Conservation (phyloP, 1,140 invertebrate species). For the Nymphalis io region DNA sequence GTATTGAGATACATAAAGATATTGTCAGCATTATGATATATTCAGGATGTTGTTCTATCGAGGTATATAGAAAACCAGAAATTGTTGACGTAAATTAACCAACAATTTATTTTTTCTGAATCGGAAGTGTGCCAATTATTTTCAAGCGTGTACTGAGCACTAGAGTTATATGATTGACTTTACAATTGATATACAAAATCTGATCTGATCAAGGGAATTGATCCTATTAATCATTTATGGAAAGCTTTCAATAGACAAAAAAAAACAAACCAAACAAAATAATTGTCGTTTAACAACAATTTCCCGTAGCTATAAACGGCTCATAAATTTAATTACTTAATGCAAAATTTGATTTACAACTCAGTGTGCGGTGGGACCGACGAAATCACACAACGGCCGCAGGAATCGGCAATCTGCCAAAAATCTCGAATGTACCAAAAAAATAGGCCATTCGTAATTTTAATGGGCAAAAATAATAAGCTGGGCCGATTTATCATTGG, state of each 20-base stretch:
- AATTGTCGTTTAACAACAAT: constrained; percentile 40
- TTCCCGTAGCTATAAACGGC: constrained; percentile 38
- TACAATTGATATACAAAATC: too few species aligned
- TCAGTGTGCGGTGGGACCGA: constrained; percentile 26
- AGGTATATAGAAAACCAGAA: too few species aligned
- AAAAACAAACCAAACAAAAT: constrained; percentile 26
- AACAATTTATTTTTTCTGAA: too few species aligned
- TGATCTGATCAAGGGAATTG: not conserved
- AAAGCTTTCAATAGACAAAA: constrained; percentile 16
- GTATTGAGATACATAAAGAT: too few species aligned
- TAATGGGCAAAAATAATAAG: constrained; percentile 47
- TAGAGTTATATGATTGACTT: too few species aligned
- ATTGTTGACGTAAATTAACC: too few species aligned
- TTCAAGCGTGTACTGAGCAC: too few species aligned
- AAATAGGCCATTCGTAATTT: constrained; percentile 42
- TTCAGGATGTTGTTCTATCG: too few species aligned
- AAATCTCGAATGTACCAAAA: constrained; percentile 28
- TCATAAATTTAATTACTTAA: constrained; percentile 43
- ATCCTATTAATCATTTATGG: not conserved
- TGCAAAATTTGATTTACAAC: constrained; percentile 41
- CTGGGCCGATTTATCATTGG: constrained; percentile 41
- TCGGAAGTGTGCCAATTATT: too few species aligned
- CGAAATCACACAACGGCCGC: constrained; percentile 38
- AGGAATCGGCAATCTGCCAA: constrained; percentile 44
- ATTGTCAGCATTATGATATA: too few species aligned